These are phyloP conservation scores for Bombus cullumanus DNA, from an alignment of 1,140 invertebrate genomes.

Conservation along the genomic window DNA sequence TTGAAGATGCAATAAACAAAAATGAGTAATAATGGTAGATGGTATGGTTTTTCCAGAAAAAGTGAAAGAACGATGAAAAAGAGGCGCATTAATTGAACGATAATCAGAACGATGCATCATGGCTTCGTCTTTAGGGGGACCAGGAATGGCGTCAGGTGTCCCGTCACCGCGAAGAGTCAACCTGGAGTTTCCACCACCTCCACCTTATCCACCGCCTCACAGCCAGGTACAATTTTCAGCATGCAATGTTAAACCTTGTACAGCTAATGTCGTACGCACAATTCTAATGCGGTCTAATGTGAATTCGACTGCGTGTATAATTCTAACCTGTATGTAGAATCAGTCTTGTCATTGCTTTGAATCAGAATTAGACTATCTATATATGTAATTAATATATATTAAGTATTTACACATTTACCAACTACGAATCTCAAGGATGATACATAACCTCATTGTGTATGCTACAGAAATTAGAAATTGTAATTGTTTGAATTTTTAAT, in stretches of 20 bases:
- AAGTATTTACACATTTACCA: not conserved
- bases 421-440: not conserved
- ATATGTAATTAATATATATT: not conserved
- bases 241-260: not conserved
- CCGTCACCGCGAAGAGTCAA: conserved; percentile 76
- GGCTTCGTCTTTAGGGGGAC: conserved; percentile 74
- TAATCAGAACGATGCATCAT: conserved; percentile 70
- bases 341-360: not conserved
- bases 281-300: not conserved
- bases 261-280: not conserved
- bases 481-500: not conserved
- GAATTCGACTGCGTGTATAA: too few relatives aligned
- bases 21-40: not conserved
- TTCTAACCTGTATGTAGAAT: not conserved
- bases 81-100: conserved; percentile 22
- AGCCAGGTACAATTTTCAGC: conserved; percentile 60
- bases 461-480: too few relatives aligned
- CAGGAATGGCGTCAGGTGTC: conserved; percentile 70
- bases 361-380: not conserved
- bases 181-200: conserved; percentile 83
- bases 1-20: not conserved
- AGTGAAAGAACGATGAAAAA: conserved; percentile 35
- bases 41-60: conserved; percentile 6
- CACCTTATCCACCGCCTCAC: conserved; percentile 82
- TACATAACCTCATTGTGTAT: too few relatives aligned